Conservation (phyloP, 1,140 invertebrate species). For the Tetramorium parvispinum region DNA sequence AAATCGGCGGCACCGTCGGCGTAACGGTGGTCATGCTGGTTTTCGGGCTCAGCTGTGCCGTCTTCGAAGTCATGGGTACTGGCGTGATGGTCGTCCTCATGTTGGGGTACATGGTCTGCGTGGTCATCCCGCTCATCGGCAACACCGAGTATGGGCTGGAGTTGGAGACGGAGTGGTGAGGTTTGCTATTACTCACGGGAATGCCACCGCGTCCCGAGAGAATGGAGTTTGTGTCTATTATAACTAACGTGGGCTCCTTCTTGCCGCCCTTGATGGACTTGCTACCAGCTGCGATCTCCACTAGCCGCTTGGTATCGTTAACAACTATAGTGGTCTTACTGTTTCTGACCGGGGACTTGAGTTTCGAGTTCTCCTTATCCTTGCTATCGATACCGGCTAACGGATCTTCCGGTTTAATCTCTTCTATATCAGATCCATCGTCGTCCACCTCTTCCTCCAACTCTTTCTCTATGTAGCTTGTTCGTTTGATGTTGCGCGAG, state of each 20-base stretch:
- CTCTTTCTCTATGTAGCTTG: slow-evolving; percentile 88
- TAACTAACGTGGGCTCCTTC: slow-evolving; percentile 92
- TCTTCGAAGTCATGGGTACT: slow-evolving; percentile 84
- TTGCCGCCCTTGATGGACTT: slow-evolving; percentile 87
- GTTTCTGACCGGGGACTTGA: slow-evolving; percentile 82
- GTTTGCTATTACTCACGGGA: slow-evolving; percentile 84
- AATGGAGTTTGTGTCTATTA: slow-evolving; percentile 92
- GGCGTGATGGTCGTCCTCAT: slow-evolving; percentile 88
- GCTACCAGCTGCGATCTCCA: slow-evolving; percentile 89
- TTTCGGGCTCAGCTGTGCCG: slow-evolving; percentile 75
- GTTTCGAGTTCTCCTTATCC: slow-evolving; percentile 83
- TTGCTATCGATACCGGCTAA: slow-evolving; percentile 85
- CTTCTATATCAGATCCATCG: slow-evolving; percentile 89
- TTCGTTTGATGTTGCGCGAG: slow-evolving; percentile 88
- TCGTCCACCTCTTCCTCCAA: slow-evolving; percentile 88
- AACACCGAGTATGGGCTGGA: slow-evolving; percentile 84
- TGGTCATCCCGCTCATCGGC: slow-evolving; percentile 86
- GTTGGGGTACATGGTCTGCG: slow-evolving; percentile 87
- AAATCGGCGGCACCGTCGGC: slow-evolving; percentile 86
- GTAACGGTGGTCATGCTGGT: slow-evolving; percentile 82
- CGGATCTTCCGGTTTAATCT: slow-evolving; percentile 89
- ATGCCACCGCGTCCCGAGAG: slow-evolving; percentile 88
- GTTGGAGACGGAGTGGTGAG: slow-evolving; percentile 77
- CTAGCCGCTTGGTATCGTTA: slow-evolving; percentile 90
- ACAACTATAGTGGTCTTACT: slow-evolving; percentile 89